Evolutionary conservation across 2,888 invertebrate genomes (phyloP).

Genomic region (Pandemis corylana): DNA sequence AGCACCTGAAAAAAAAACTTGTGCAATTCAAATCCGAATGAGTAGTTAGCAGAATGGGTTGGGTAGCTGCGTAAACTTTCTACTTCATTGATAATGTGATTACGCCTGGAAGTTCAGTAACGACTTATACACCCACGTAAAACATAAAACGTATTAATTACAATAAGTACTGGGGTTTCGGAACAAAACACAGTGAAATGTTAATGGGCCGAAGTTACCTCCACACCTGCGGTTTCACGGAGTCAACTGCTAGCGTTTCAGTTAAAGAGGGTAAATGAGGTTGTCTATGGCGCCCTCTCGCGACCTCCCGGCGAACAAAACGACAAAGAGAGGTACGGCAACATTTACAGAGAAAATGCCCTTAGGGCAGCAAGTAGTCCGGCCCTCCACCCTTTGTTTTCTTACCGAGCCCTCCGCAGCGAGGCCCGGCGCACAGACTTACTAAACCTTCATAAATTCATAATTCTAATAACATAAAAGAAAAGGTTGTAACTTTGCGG

Average conservation of each 20-base stretch:
- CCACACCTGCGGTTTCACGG: slow-evolving; percentile 65
- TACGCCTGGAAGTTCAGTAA: slow-evolving; percentile 37
- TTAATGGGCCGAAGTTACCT: slow-evolving; percentile 76
- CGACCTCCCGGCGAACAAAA: slow-evolving; percentile 69
- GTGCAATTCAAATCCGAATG: not conserved
- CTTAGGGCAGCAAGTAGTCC: slow-evolving; percentile 65
- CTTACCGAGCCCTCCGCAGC: slow-evolving; percentile 60
- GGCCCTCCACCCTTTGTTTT: slow-evolving; percentile 77
- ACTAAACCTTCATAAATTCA: slow-evolving; percentile 57
- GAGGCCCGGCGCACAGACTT: slow-evolving; percentile 51
- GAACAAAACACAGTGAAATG: slow-evolving; percentile 68
- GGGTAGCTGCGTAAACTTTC: slow-evolving; percentile 25
- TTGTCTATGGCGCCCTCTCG: slow-evolving; percentile 70
- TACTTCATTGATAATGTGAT: slow-evolving; percentile 39
- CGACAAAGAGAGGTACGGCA: slow-evolving; percentile 70
- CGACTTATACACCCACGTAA: slow-evolving; percentile 39
- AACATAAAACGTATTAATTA: slow-evolving; percentile 41
- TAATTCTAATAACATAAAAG: slow-evolving; percentile 35
- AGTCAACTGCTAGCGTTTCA: slow-evolving; percentile 65
- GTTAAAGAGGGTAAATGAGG: slow-evolving; percentile 71
- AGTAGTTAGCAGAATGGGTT: slow-evolving; percentile 5
- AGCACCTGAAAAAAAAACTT: not conserved
- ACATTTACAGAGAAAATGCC: slow-evolving; percentile 78
- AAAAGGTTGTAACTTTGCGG: slow-evolving; percentile 26
- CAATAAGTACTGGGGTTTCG: slow-evolving; percentile 58